Conservation (phyloP, 2,113 vertebrate species). For the Strix uralensis region DNA sequence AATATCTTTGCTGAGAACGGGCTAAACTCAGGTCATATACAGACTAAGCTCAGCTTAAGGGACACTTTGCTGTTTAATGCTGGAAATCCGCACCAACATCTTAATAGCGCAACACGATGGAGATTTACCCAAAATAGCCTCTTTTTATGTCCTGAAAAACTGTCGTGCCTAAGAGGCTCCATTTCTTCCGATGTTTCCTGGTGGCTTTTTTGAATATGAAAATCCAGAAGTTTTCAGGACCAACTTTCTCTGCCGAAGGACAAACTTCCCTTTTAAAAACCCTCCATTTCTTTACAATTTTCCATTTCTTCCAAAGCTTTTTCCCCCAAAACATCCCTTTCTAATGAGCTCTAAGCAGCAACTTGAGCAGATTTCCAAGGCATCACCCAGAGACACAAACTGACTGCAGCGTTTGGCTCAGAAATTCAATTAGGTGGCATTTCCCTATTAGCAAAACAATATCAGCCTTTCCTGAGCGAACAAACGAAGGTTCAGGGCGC, state of each 20-base stretch:
- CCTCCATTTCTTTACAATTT: accelerated
- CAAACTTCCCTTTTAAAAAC: neutral
- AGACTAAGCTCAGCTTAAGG: neutral
- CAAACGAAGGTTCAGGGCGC: accelerated
- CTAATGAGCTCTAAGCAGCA: neutral
- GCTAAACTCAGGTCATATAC: accelerated
- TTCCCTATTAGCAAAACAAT: neutral
- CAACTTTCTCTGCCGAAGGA: neutral
- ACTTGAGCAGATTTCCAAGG: neutral
- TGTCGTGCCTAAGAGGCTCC: accelerated
- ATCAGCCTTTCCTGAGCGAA: neutral
- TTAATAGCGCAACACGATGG: accelerated
- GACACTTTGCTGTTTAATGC: neutral
- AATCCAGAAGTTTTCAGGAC: neutral
- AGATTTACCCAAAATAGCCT: neutral
- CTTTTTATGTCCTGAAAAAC: neutral
- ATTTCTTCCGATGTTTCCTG: accelerated
- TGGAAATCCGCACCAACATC: accelerated
- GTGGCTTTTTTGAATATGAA: accelerated
- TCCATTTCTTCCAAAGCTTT: neutral
- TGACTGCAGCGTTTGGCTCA: neutral
- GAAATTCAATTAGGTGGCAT: neutral
- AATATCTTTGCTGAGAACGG: accelerated
- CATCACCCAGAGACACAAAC: neutral
- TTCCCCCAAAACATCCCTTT: neutral